Base-by-base conservation (phyloP, 23 tunicate species). In the Botrylloides violaceus region DNA sequence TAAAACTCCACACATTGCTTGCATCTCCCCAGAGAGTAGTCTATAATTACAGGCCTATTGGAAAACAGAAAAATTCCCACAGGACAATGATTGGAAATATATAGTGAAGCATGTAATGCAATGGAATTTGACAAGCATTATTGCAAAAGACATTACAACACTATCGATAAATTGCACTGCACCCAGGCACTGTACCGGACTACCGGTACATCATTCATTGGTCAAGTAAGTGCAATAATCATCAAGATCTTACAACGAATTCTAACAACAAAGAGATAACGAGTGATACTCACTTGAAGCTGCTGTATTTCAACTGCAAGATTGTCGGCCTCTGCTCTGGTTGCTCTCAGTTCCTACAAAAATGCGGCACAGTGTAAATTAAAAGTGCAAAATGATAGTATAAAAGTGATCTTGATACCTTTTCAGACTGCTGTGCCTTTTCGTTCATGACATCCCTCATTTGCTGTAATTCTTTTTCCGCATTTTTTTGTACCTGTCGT, bases 401-500 rank as follows among this genome's bases (percentile, higher is more conserved):
- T 23, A 59, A 59, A 21, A 21, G 21, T 0, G 7, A 21, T n/a
- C 18, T 26, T 65, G 18, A 22, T 58, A 85, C 94, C 80, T 61
- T 79, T 22, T 85, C 94, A 24, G 94, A 84, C 37, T 38, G 63
- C 33, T 65, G 76, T 12, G 79, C 77, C 75, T 79, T 79, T 38
- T 85, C 94, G 32, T 85, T 64, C 94, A 85, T 85, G 7, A 75
- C 49, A 29, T 85, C 84, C 21, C 77, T 65, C n/a, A 85, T 47
- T 35, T 85, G 84, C 33, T 33, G 47, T 27, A 85, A 58, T 74
- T 85, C 94, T 3, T 49, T 64, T 48, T 79, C 71, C 19, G 94
- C 84, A 58, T 75, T 76, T 20, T 47, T 32, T 33, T 70, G 62
- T 2, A 71, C 81, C 28, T 58, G 39, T 6, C 66, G 92, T 21